These are phyloP conservation scores for Smutsia temminckii DNA, from an alignment of 2,797 vertebrate genomes.

Conservation along the genomic window DNA sequence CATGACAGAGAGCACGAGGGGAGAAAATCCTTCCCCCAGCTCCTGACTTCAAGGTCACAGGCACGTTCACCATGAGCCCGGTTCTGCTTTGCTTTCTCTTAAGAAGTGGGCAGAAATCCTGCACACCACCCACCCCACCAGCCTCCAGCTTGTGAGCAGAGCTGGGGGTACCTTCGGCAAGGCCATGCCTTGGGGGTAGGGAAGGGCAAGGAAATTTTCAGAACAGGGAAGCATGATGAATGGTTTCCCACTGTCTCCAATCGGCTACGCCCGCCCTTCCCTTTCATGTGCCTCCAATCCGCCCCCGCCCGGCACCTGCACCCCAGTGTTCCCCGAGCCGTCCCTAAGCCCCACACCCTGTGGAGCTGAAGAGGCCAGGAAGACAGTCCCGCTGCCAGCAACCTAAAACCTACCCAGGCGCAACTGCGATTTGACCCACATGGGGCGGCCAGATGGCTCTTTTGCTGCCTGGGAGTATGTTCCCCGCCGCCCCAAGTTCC, in stretches of 20 bases:
- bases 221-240: not conserved
- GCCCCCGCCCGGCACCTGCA: rapidly evolving
- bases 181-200: not conserved
- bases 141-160: not conserved
- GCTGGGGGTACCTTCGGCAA: not conserved
- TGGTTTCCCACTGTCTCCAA: not conserved
- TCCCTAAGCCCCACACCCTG: not conserved
- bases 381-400: not conserved
- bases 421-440: not conserved
- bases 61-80: rapidly evolving
- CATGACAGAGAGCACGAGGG: not conserved
- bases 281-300: not conserved
- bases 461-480: not conserved
- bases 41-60: not conserved
- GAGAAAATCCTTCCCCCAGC: not conserved
- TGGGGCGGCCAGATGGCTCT: conserved; percentile 1
- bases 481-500: not conserved
- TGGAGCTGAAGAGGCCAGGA: not conserved
- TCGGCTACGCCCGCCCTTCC: not conserved
- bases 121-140: rapidly evolving
- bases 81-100: not conserved
- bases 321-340: rapidly evolving
- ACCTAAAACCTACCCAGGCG: not conserved
- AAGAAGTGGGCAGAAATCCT: not conserved
- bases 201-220: not conserved